Evolutionary conservation across 2,113 vertebrate species (phyloP).

Genomic region (Turdus rufiventris): DNA sequence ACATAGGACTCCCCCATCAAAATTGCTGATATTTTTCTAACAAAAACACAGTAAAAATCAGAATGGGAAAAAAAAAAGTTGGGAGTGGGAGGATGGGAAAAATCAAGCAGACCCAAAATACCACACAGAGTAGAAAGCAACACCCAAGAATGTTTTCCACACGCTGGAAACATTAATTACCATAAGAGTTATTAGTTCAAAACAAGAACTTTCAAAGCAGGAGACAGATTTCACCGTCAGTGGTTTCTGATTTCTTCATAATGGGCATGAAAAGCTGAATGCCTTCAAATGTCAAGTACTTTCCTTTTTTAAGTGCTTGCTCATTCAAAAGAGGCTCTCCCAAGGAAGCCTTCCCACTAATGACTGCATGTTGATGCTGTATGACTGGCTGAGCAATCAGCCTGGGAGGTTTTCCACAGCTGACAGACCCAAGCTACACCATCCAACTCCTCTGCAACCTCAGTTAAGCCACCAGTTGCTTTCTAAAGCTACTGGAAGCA

Average conservation of each 20-base stretch:
- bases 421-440: not conserved
- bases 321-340: not conserved
- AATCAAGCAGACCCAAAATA: conserved; percentile 36
- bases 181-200: conserved; percentile 3
- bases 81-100: not conserved
- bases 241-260: not conserved
- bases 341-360: not conserved
- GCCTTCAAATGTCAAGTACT: not conserved
- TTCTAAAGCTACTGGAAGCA: not conserved
- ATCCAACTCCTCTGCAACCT: not conserved
- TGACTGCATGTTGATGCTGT: not conserved
- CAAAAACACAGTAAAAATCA: not conserved
- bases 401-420: not conserved
- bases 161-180: not conserved
- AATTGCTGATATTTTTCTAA: not conserved
- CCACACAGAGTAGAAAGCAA: conserved; percentile 29
- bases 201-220: not conserved
- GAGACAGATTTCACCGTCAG: not conserved
- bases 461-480: not conserved
- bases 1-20: not conserved
- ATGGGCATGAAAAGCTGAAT: not conserved
- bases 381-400: not conserved
- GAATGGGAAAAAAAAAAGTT: not conserved
- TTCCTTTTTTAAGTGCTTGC: not conserved
- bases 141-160: not conserved